phyloP scores from a whole-genome alignment of 2,113 vertebrate genomes.

The Ailuropoda melanoleuca region DNA sequence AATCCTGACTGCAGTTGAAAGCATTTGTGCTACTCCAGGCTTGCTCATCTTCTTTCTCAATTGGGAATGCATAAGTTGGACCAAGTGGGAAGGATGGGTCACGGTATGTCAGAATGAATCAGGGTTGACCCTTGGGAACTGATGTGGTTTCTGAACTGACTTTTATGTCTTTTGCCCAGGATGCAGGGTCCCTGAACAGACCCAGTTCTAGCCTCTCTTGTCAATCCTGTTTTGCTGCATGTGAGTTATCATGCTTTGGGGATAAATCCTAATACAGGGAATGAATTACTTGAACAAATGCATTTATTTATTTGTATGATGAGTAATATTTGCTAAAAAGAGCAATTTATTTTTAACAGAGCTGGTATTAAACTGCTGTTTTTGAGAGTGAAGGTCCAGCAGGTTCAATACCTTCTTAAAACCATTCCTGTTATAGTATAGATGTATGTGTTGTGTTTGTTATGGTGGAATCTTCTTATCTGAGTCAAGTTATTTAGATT shows the following conservation, averaged over 20 bases:
- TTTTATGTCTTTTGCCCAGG: neutral
- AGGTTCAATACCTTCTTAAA: neutral
- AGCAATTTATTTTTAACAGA: slow-evolving; percentile 28
- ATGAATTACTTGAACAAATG: neutral
- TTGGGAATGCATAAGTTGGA: neutral
- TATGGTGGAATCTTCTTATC: neutral
- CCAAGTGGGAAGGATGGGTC: neutral
- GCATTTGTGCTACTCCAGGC: neutral
- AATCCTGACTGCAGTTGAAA: neutral
- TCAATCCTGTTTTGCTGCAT: neutral
- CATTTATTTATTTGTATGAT: neutral
- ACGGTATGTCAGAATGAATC: neutral
- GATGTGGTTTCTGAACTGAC: neutral
- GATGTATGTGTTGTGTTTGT: neutral
- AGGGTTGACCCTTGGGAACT: neutral
- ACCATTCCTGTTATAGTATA: neutral
- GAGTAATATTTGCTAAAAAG: neutral
- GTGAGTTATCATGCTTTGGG: neutral
- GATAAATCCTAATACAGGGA: neutral
- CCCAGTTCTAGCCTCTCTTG: neutral
- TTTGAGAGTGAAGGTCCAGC: neutral
- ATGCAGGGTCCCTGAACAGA: neutral
- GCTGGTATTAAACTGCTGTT: neutral
- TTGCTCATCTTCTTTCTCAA: neutral
- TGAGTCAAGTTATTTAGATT: neutral